Base-by-base conservation (phyloP, 2,113 vertebrate genomes). In the Poecilia latipinna region DNA sequence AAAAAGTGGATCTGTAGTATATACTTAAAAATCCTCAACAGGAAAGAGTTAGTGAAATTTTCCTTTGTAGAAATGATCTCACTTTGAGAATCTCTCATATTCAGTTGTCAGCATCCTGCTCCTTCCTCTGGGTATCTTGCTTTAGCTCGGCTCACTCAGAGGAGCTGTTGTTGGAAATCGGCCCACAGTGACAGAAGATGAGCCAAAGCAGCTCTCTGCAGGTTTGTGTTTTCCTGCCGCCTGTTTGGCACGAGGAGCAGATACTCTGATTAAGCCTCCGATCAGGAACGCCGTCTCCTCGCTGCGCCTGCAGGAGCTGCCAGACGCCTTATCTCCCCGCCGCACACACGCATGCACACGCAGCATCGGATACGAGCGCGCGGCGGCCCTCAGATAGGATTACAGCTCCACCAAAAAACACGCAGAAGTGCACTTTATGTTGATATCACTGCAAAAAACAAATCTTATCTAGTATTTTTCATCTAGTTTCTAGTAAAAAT, bases 161-260 rank as follows among this genome's bases (percentile, higher is more conserved):
- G 31, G 75, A 79, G 70, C 8, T 12, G 68, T 82, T 71, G 77
- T 72, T 85, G 75, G 82, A 82, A 81, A 37, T 0, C 1, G 2
- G 76, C 88, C 72, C 1, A 8, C 12, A 12, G 68, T 48, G 65
- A 48, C 70, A 51, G 79, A 75, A 85, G 68, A 42, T 0, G 79
- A 74, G 79, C 80, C 85, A 69, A 35, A 22, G 67, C 4, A 7
- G 17, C 80, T 12, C 54, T 33, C 80, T 72, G 70, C 83, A 77
- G 83, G 81, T 80, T 42, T 76, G 74, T 68, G 72, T 77, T 26
- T 83, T 65, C 61, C 63, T 32, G 7, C 22, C 57, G 28, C 72
- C 65, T 4, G 62, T 75, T 82, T 87, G 85, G 79, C 85, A 86
- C 80, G 3, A 4, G 48, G 78, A 57, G 26, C 66, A 89, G 85